Percentiles rank a stretch among this genome's conserved stretches.
phyloP scores from a whole-genome alignment of 2,888 invertebrate genomes.

The Drosophila koepferae region DNA sequence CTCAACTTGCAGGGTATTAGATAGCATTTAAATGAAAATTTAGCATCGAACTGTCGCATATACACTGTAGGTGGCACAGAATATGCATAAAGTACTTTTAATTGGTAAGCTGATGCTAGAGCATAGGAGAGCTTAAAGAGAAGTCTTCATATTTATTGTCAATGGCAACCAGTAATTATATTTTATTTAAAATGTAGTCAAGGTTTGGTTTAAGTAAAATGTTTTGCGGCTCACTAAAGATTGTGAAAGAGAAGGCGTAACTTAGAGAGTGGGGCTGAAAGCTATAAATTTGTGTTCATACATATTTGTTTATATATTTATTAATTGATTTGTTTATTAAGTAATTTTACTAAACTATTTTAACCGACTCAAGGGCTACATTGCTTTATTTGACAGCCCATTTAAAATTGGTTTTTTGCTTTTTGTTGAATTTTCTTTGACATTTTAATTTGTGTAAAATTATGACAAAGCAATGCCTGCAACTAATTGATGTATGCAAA shows the following conservation, averaged over 20 bases:
- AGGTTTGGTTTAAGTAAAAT: not conserved
- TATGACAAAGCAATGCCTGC: too few relatives aligned
- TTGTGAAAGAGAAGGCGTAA: not conserved
- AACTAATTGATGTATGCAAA: too few relatives aligned
- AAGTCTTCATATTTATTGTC: conserved; percentile 12
- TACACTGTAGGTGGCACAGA: not conserved
- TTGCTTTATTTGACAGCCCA: too few relatives aligned
- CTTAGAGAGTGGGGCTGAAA: not conserved
- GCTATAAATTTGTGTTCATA: not conserved
- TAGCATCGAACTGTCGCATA: not conserved
- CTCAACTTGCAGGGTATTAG: not conserved
- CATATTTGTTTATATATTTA: not conserved
- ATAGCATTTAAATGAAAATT: not conserved
- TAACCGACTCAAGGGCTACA: too few relatives aligned
- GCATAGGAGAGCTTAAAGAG: not conserved
- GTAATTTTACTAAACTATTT: too few relatives aligned
- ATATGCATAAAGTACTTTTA: conserved; percentile 19
- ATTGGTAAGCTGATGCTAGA: conserved; percentile 47
- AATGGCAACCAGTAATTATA: conserved; percentile 11
- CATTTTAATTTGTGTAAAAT: too few relatives aligned
- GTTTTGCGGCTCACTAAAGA: not conserved
- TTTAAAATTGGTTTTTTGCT: too few relatives aligned
- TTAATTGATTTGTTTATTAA: too few relatives aligned
- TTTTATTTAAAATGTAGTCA: not conserved
- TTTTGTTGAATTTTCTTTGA: too few relatives aligned